These are phyloP conservation scores for Saguinus midas DNA, from an alignment of 2,113 vertebrate genomes.

Conservation along the genomic window DNA sequence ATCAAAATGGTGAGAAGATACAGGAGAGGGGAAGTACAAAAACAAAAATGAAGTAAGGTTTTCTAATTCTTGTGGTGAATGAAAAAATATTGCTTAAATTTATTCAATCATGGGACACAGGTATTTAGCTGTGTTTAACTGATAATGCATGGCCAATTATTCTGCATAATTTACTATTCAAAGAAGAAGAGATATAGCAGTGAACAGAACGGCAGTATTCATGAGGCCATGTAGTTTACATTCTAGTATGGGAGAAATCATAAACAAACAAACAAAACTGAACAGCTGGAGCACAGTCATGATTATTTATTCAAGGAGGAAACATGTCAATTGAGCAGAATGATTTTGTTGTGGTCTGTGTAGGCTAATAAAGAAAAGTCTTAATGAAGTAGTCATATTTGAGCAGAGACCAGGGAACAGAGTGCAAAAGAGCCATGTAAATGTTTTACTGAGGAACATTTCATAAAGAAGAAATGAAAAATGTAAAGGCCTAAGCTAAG, in stretches of 20 bases:
- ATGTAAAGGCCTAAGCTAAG: background rate
- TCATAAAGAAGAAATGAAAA: background rate
- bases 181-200: background rate
- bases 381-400: background rate
- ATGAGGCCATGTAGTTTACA: background rate
- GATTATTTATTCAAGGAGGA: background rate
- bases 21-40: background rate
- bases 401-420: background rate
- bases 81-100: background rate
- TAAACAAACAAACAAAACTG: background rate
- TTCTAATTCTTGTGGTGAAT: background rate
- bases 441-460: background rate
- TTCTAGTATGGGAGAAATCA: background rate
- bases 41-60: background rate
- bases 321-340: too few relatives aligned
- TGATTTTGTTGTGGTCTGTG: background rate
- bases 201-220: background rate
- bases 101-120: background rate
- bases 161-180: background rate
- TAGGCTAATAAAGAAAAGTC: background rate
- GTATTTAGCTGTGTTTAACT: background rate
- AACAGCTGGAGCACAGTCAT: accelerated
- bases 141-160: background rate
- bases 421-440: background rate
- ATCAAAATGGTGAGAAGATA: background rate